phyloP scores from a whole-genome alignment of 2,797 vertebrate species.

The Lophotriccus pileatus region DNA sequence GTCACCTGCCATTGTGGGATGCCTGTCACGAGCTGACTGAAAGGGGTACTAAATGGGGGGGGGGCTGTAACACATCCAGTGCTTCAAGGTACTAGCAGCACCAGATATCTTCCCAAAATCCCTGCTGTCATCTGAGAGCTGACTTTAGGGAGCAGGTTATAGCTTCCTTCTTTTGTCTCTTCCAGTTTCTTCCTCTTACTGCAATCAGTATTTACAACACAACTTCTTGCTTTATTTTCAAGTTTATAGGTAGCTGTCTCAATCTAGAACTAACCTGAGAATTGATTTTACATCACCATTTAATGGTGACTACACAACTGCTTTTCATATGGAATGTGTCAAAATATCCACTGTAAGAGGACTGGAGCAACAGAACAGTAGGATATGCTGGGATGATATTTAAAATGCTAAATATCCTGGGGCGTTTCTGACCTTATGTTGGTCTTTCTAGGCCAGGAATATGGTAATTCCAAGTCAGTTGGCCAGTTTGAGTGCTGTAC shows the following conservation, averaged over 20 bases:
- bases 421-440: not conserved
- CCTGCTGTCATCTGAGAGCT: not conserved
- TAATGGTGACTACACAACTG: not conserved
- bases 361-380: not conserved
- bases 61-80: not conserved
- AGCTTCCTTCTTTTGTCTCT: not conserved
- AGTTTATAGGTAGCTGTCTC: not conserved
- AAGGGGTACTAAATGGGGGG: not conserved
- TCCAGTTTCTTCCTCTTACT: not conserved
- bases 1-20: accelerated
- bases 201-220: not conserved
- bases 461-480: not conserved
- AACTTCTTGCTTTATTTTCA: constrained; percentile 5
- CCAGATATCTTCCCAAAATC: not conserved
- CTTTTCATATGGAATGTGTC: not conserved
- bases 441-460: not conserved
- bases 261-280: not conserved
- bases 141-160: accelerated
- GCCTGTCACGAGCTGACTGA: not conserved
- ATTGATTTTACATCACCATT: not conserved
- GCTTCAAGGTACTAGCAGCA: not conserved
- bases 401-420: not conserved
- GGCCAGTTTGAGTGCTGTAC: not conserved
- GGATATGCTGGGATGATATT: not conserved
- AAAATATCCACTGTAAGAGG: not conserved